Conservation (phyloP, 2,888 invertebrate genomes). For the Nycteola revayana region DNA sequence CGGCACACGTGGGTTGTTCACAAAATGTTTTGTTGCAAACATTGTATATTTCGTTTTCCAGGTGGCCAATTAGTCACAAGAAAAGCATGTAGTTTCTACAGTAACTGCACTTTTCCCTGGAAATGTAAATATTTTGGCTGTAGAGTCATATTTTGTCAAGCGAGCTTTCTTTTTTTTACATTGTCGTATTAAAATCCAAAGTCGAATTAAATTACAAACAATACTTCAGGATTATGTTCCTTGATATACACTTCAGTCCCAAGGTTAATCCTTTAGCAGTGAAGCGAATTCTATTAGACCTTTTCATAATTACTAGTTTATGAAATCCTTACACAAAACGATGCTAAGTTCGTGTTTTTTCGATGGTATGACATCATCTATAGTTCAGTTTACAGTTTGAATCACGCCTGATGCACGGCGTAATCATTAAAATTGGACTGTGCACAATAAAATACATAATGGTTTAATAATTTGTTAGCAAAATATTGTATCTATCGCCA, state of each 20-base stretch:
- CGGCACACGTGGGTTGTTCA: constrained; percentile 53
- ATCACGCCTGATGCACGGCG: constrained; percentile 46
- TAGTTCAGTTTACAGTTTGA: constrained; percentile 56
- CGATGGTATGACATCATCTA: constrained; percentile 59
- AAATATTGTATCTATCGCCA: constrained; percentile 16
- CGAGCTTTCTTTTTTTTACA: no score
- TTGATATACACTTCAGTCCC: no score
- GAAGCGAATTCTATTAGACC: constrained; percentile 30
- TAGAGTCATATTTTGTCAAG: no score
- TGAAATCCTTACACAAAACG: constrained; percentile 42
- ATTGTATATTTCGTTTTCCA: constrained; percentile 41
- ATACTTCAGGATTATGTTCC: no score
- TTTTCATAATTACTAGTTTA: constrained; percentile 42
- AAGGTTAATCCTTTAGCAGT: constrained; percentile 30
- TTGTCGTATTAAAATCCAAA: no score
- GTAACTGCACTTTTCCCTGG: constrained; percentile 14
- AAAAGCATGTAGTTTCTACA: constrained; percentile 25
- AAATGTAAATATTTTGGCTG: constrained; percentile 9
- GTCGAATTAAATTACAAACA: no score
- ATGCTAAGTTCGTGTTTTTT: constrained; percentile 58
- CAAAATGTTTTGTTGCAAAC: constrained; percentile 61
- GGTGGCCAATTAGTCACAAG: constrained; percentile 44
- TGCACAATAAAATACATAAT: constrained; percentile 26
- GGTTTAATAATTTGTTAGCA: constrained; percentile 20
- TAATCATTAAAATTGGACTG: constrained; percentile 45